phyloP scores from a whole-genome alignment of 2,797 vertebrate species.

The Notoglanidium macrostoma region DNA sequence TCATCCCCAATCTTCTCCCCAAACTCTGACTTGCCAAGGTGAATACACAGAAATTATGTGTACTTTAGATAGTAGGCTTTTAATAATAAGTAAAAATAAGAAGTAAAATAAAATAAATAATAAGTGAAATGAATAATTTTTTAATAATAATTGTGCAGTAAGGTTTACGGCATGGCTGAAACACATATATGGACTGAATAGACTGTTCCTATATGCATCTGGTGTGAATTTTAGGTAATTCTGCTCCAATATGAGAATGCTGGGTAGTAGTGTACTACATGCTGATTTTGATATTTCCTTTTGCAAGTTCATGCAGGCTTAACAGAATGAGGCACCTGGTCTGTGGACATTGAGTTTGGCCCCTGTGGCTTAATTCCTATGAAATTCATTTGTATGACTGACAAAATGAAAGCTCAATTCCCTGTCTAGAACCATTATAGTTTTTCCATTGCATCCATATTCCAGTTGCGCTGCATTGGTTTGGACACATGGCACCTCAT shows the following conservation, averaged over 20 bases:
- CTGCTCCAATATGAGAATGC: background rate
- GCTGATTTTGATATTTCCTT: background rate
- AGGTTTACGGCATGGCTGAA: background rate
- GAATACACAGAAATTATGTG: background rate
- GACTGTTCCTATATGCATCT: background rate
- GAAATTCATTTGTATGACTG: conserved; percentile 15
- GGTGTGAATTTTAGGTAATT: background rate
- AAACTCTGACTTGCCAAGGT: background rate
- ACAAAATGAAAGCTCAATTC: background rate
- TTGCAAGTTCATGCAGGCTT: conserved; percentile 2
- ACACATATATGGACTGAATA: background rate
- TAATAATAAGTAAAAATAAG: too few relatives aligned
- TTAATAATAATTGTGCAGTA: background rate
- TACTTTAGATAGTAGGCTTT: background rate
- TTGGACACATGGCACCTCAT: background rate
- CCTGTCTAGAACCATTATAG: background rate
- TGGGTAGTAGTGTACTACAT: background rate
- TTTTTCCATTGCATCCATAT: background rate
- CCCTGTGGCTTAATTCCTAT: background rate
- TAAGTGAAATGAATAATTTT: too few relatives aligned
- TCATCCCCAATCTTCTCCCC: background rate
- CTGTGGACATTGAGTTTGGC: background rate
- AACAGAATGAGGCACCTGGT: conserved; percentile 14
- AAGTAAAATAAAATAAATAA: too few relatives aligned
- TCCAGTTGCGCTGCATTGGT: background rate